Conservation (phyloP, 2,113 vertebrate species). For the Leucopsar rothschildi region DNA sequence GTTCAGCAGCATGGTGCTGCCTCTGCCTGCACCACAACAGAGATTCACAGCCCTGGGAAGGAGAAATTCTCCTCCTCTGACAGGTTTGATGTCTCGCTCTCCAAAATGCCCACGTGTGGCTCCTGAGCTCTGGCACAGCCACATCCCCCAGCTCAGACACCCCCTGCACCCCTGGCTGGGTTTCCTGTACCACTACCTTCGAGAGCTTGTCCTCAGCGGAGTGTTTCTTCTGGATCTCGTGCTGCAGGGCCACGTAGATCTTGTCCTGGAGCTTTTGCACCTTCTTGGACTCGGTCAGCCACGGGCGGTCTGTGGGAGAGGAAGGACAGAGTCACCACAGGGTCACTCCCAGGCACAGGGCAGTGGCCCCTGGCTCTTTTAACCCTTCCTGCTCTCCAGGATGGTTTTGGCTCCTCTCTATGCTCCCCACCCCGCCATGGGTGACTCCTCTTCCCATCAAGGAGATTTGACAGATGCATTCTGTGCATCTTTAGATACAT, state of each 20-base stretch:
- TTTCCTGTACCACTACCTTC: slow-evolving; percentile 61
- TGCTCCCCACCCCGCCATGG: fast-evolving
- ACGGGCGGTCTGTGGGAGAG: slow-evolving; percentile 74
- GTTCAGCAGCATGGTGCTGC: background rate
- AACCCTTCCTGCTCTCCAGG: background rate
- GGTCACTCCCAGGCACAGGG: fast-evolving
- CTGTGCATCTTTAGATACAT: background rate
- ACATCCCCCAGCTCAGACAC: fast-evolving
- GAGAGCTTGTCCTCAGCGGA: slow-evolving; percentile 82
- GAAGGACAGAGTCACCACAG: background rate
- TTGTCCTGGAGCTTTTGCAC: slow-evolving; percentile 90
- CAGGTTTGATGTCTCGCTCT: background rate
- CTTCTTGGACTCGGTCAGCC: slow-evolving; percentile 85
- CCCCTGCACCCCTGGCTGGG: fast-evolving
- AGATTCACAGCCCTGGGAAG: background rate
- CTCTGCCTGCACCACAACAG: fast-evolving
- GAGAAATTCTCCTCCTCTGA: background rate
- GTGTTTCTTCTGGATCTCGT: slow-evolving; percentile 82
- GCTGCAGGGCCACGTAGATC: slow-evolving; percentile 83
- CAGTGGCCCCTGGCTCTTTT: background rate
- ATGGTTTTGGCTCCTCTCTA: background rate
- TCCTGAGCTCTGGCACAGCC: background rate
- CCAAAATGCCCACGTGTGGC: fast-evolving
- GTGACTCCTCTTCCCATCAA: background rate
- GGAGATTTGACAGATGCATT: background rate